Evolutionary conservation across 2,888 invertebrate genomes (phyloP).

Genomic region (Drosophila phalerata): DNA sequence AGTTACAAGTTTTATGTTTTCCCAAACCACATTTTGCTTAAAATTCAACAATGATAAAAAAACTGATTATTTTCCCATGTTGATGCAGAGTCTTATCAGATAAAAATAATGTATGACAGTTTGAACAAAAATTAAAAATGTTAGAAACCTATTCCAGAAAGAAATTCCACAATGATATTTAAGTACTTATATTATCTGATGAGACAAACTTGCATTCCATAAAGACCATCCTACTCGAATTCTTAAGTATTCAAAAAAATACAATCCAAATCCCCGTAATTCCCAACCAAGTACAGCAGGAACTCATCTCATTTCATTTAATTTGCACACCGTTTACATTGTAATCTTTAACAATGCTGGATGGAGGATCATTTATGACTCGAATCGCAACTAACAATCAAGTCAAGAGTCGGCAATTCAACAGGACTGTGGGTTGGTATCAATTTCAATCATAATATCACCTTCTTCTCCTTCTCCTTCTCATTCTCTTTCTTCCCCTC

Average conservation of each 20-base stretch:
- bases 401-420: constrained; percentile 18
- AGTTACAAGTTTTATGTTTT: too few species aligned
- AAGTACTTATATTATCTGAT: not conserved
- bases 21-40: too few species aligned
- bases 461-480: constrained; percentile 2
- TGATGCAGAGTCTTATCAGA: too few species aligned
- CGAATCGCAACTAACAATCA: constrained; percentile 33
- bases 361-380: constrained; percentile 14
- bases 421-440: constrained; percentile 54
- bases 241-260: not conserved
- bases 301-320: not conserved
- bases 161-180: not conserved
- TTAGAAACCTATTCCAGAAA: not conserved
- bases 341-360: constrained; percentile 26
- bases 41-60: too few species aligned
- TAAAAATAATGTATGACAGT: too few species aligned
- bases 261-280: not conserved
- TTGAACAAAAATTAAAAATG: too few species aligned
- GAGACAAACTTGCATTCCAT: not conserved
- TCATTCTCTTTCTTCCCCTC: not conserved
- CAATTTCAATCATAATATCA: constrained; percentile 76
- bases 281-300: not conserved
- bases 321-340: constrained; percentile 4
- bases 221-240: not conserved
- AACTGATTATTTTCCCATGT: too few species aligned